A percentile compares a stretch with the other conserved stretches of the same genome.
phyloP scores from a whole-genome alignment of 2,888 invertebrate species.

The Julus scandinavius region DNA sequence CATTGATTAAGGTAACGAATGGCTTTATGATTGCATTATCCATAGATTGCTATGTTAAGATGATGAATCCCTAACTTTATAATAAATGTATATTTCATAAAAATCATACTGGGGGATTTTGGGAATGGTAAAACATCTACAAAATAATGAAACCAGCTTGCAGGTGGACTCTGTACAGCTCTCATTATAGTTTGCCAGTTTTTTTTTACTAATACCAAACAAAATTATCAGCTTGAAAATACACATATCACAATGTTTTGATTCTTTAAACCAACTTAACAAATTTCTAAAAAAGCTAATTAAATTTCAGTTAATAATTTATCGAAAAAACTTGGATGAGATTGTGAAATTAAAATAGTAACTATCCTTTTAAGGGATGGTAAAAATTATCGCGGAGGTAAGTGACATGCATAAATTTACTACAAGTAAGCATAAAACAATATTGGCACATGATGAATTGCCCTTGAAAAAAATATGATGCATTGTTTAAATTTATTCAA shows the following conservation, averaged over 20 bases:
- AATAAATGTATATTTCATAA: not conserved
- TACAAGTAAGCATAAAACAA: not conserved
- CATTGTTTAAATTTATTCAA: not conserved
- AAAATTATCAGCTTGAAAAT: too few relatives aligned
- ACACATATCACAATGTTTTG: too few relatives aligned
- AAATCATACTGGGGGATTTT: not conserved
- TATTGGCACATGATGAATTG: not conserved
- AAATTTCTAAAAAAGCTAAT: too few relatives aligned
- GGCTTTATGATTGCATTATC: slow-evolving; percentile 8
- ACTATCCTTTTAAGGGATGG: too few relatives aligned
- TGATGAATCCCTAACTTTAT: not conserved
- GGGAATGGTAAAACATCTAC: not conserved
- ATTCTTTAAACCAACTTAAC: too few relatives aligned
- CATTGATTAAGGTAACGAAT: slow-evolving; percentile 40
- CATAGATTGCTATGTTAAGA: slow-evolving; percentile 4
- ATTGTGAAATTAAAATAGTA: too few relatives aligned
- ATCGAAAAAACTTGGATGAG: too few relatives aligned
- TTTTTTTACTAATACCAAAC: too few relatives aligned
- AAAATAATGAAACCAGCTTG: not conserved
- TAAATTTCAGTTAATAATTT: too few relatives aligned
- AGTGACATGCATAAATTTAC: not conserved
- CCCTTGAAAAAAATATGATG: not conserved
- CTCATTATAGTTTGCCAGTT: too few relatives aligned
- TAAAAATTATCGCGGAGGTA: not conserved
- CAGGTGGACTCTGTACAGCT: too few relatives aligned